Evolutionary conservation across 2,797 vertebrate species (phyloP).

Genomic region (Chrysocyon brachyurus): DNA sequence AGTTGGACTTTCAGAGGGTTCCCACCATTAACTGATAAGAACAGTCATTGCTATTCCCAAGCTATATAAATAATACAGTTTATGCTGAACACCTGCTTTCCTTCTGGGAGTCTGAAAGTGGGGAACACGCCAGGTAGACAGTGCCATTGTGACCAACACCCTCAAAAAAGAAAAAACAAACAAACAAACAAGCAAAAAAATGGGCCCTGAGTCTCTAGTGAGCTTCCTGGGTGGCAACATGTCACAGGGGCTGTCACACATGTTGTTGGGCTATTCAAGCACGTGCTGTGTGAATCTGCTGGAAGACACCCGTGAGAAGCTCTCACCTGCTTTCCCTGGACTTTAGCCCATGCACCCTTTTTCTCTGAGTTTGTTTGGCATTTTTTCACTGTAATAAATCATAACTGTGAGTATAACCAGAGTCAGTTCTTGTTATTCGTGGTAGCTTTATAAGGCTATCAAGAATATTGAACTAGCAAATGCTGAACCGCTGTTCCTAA

Average conservation of each 20-base stretch:
- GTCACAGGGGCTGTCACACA: not conserved
- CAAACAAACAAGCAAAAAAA: too few species aligned
- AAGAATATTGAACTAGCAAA: not conserved
- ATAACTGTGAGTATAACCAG: not conserved
- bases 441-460: not conserved
- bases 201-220: not conserved
- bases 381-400: not conserved
- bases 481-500: not conserved
- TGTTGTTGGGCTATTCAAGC: not conserved
- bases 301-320: not conserved
- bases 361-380: not conserved
- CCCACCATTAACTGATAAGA: not conserved
- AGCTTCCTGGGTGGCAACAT: not conserved
- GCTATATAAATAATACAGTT: not conserved
- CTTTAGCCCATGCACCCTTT: not conserved
- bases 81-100: not conserved
- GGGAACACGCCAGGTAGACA: not conserved
- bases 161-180: not conserved
- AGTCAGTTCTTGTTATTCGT: not conserved
- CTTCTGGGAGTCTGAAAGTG: constrained; percentile 39
- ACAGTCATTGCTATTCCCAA: not conserved
- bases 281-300: not conserved
- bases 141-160: not conserved
- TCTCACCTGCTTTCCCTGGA: not conserved
- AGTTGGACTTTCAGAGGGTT: not conserved